Base-by-base conservation (phyloP, 2,797 vertebrate species). In the Melanitta fusca region DNA sequence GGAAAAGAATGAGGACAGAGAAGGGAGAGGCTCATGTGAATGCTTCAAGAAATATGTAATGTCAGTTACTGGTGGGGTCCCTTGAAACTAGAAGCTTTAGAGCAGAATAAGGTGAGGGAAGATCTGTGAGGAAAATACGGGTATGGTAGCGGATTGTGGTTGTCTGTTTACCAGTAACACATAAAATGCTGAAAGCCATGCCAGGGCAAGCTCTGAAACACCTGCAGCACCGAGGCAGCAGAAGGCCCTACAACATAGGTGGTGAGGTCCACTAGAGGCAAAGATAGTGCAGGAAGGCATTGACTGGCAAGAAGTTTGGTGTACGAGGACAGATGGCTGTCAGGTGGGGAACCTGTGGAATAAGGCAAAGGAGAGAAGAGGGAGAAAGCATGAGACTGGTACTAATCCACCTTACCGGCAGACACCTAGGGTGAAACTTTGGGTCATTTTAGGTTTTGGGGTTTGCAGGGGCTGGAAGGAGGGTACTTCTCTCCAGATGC, bases 21-120 rank as follows among this genome's bases (percentile, higher is more conserved):
- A 85, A 91, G 91, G 62, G 74, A 57, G 60, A 61, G 77, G 77
- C 89, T 80, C 80, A 82, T 80, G 72, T 85, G 96, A 96, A 88
- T 75, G 57, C 91, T 97, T 73, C 69, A 75, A 38, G 34, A 84
- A 95, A 95, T 93, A 89, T 65, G 45, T 95, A 85, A 96, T 93
- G 82, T 68, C 79, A 41, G 68, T 96, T 97, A 86, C 16, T 20
- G 49, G 68, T 80, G 75, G 21, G 38, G 68, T 85, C 80, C 78
- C 5, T 13, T 81, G 85, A 70, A 83, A 43, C 38, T 27, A 62
- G 70, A 80, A 57, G 7, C 43, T 43, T 86, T 56, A 66, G 57
- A 89, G 61, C 73, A 45, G 24, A 51, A 17, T 43, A 49, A 85
- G 62, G 36, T 85, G 85, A 81, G 94, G 62, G 34, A 5, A 54